These are phyloP conservation scores for Arrhamphus sclerolepis DNA, from an alignment of 2,797 vertebrate genomes.

Conservation along the genomic window DNA sequence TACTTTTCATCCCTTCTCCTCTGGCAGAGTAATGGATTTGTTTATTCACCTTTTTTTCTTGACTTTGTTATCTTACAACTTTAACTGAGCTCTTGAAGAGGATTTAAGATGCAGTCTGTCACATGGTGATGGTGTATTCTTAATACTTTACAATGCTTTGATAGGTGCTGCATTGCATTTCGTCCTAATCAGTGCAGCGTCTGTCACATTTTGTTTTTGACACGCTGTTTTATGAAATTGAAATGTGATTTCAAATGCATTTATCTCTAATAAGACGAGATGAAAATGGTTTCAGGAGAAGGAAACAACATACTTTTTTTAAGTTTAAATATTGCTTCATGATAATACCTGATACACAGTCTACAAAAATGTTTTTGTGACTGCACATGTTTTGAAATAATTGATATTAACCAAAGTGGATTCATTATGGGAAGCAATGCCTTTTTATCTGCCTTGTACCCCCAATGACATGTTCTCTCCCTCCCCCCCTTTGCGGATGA, in stretches of 20 bases:
- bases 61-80: slow-evolving; percentile 1
- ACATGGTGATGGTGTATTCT: neutral
- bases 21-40: slow-evolving; percentile 2
- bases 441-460: neutral
- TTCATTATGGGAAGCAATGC: slow-evolving; percentile 3
- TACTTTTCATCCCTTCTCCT: slow-evolving; percentile 60
- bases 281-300: too few relatives aligned
- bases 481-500: slow-evolving; percentile 33
- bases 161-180: too few relatives aligned
- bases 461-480: slow-evolving; percentile 24
- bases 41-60: neutral
- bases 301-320: too few relatives aligned
- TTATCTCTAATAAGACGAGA: too few relatives aligned
- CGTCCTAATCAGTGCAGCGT: neutral
- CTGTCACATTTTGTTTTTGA: neutral
- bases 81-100: slow-evolving; percentile 5
- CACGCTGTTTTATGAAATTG: too few relatives aligned
- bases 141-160: neutral
- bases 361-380: too few relatives aligned
- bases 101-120: slow-evolving; percentile 29
- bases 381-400: too few relatives aligned
- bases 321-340: too few relatives aligned
- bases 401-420: neutral
- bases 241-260: too few relatives aligned
- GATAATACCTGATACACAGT: too few relatives aligned